Conservation (phyloP, 2,797 vertebrate genomes). For the Sebastes dallii region DNA sequence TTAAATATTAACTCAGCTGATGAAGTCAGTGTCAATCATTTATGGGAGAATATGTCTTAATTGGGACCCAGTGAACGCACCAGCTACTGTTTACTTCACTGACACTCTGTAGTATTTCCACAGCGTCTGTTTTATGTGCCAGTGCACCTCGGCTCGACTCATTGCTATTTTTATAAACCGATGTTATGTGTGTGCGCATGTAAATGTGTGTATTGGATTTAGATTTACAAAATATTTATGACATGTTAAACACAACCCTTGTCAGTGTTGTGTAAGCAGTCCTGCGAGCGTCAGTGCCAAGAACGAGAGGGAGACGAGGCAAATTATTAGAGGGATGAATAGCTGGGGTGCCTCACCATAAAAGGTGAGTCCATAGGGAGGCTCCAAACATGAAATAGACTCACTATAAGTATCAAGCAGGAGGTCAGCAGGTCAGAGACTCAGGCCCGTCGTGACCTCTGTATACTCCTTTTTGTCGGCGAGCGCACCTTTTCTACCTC, state of each 20-base stretch:
- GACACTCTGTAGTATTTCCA: constrained; percentile 27
- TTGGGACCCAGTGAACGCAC: constrained; percentile 4
- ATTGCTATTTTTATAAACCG: constrained; percentile 44
- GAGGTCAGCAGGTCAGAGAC: constrained; percentile 20
- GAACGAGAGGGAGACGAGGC: constrained; percentile 43
- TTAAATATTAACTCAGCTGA: constrained; percentile 75
- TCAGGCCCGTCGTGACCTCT: constrained; percentile 2
- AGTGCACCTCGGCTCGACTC: constrained; percentile 7
- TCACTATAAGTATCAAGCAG: constrained; percentile 1
- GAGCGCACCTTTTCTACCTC: constrained; percentile 23
- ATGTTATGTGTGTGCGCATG: neutral
- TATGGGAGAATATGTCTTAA: constrained; percentile 69
- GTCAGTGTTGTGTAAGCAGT: constrained; percentile 65
- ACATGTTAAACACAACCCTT: constrained; percentile 54
- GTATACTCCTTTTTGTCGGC: constrained; percentile 14
- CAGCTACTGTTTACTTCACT: constrained; percentile 14
- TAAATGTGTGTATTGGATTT: constrained; percentile 49
- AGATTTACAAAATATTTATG: constrained; percentile 70
- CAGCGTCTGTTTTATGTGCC: constrained; percentile 45
- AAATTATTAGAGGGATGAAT: constrained; percentile 56
- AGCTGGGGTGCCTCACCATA: constrained; percentile 72
- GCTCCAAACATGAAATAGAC: constrained; percentile 21
- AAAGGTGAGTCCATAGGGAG: constrained; percentile 68
- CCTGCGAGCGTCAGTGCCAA: constrained; percentile 48
- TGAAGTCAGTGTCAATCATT: constrained; percentile 79